Evolutionary conservation across 1,140 invertebrate genomes (phyloP), one percentile per base, ranked within the genome.

Genomic region (Papilio glaucus): DNA sequence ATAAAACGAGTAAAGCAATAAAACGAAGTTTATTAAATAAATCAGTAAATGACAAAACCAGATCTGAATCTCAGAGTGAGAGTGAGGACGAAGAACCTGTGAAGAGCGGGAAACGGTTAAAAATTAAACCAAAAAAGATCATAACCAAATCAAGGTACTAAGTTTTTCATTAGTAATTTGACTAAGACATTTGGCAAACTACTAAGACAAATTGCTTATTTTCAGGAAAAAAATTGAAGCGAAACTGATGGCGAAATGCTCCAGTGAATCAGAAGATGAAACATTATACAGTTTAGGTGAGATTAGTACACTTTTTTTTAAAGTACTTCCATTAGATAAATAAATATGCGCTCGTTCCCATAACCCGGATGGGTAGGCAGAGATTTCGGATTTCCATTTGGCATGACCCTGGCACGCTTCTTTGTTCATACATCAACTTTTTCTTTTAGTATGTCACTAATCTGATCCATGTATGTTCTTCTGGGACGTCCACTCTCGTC

Each of bases 211-310:
- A 21, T 72, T 61, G 77, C 71, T 74, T 60, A 70, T 60, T 91
- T 86, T 73, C 89, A 90, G 92, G 82, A 88, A 93, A 93, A 83
- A 91, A 79, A 83, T 93, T 57, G 81, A 94, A 91, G 84, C 95
- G 29, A 94, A 94, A 82, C 88, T 94, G 86, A 75, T 93, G 72
- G 91, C 92, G 41, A 92, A 94, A 73, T 92, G 94, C 73, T 94
- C 93, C 21, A 95, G 94, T 78, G 94, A 94, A 80, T 91, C 89
- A 72, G 95, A 95, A 71, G 93, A 94, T 80, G 93, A 92, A 79
- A 90, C 90, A 29, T 77, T 92, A 29, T 85, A 89, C 72, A 91
- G 83, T 78, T 80, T 92, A 89, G 90, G 90, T 92, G 85, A 62
- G 62, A n/a, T n/a, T n/a, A n/a, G n/a, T n/a, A n/a, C n/a, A n/a